Percentiles rank a stretch among this genome's conserved stretches.
phyloP scores from a whole-genome alignment of 2,888 invertebrate species.

The Diplolepis rosae region DNA sequence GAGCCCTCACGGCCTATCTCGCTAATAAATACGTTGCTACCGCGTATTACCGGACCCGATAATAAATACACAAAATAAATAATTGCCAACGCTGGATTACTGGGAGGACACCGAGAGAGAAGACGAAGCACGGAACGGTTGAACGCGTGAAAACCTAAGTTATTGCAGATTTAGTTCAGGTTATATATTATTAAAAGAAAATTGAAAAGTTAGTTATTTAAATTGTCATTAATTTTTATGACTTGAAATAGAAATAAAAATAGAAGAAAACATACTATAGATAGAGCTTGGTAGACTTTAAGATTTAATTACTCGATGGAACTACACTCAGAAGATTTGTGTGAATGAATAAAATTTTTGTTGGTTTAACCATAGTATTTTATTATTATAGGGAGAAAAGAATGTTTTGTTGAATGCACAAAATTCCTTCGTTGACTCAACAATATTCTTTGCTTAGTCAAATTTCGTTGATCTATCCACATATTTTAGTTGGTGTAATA shows the following conservation, averaged over 20 bases:
- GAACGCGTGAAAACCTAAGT: conserved; percentile 34
- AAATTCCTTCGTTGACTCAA: no score
- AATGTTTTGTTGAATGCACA: no score
- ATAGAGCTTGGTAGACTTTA: background rate
- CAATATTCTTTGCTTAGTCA: no score
- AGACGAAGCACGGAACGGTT: background rate
- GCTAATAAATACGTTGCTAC: conserved; percentile 68
- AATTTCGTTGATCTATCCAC: no score
- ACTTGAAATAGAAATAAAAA: background rate
- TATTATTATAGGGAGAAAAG: no score
- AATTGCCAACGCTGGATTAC: conserved; percentile 46
- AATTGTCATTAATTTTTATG: background rate
- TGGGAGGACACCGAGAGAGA: conserved; percentile 34
- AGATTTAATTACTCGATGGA: no score
- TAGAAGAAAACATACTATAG: background rate
- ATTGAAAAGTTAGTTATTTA: background rate
- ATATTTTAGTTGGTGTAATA: no score
- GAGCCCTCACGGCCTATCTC: conserved; percentile 59
- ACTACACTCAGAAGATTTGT: no score
- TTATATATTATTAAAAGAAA: conserved; percentile 30
- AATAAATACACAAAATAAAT: conserved; percentile 63
- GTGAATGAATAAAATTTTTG: no score
- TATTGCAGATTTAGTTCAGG: conserved; percentile 33
- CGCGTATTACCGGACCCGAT: conserved; percentile 59
- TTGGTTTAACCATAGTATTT: no score